Percentiles rank a stretch among this genome's conserved stretches.
Conservation (phyloP, 1,140 invertebrate genomes). For the Druon quercuslanigerum region DNA sequence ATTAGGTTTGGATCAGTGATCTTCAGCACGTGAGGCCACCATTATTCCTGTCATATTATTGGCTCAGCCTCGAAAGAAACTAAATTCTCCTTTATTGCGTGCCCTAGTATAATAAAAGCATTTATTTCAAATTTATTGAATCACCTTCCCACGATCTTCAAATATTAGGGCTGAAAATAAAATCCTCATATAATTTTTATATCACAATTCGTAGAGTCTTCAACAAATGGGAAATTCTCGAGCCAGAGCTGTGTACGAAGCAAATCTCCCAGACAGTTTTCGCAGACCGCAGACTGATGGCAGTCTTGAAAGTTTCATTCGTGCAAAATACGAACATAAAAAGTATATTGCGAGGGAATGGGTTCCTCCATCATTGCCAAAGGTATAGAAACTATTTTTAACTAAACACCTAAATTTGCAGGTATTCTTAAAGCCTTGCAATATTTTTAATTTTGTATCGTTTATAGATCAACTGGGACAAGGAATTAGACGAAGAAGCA, state of each 20-base stretch:
- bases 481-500: constrained; percentile 91
- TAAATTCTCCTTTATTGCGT: no score
- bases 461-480: constrained; percentile 81
- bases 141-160: neutral
- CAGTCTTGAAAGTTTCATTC: constrained; percentile 94
- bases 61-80: neutral
- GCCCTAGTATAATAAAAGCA: no score
- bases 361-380: constrained; percentile 90
- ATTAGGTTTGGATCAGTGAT: neutral
- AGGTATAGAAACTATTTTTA: constrained; percentile 79
- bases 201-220: constrained; percentile 81
- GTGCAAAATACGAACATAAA: constrained; percentile 98
- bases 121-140: neutral
- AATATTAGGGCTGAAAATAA: neutral
- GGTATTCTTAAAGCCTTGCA: neutral
- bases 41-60: no score
- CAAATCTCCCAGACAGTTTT: constrained; percentile 96
- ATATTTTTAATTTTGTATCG: neutral
- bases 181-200: constrained; percentile 30
- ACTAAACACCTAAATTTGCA: constrained; percentile 31
- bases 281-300: constrained; percentile 95
- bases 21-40: neutral
- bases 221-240: constrained; percentile 99
- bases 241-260: constrained; percentile 97
- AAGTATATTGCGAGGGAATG: constrained; percentile 98